Conservation (phyloP, 1,140 invertebrate species). For the Dendrolimus punctatus region DNA sequence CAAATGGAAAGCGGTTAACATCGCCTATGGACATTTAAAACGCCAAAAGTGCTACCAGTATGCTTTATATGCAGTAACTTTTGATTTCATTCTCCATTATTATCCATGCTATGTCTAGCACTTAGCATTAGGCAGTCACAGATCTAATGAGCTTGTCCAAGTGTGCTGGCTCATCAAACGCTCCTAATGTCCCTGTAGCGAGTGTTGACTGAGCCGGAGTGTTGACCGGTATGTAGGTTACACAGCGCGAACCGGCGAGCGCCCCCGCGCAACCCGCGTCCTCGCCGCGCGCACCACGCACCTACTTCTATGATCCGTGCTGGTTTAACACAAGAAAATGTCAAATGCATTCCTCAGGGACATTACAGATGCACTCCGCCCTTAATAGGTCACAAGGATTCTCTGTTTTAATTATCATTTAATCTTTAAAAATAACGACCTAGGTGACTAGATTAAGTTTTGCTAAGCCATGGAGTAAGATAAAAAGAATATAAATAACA, state of each 20-base stretch:
- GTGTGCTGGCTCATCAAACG: constrained; percentile 41
- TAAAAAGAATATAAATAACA: too few species aligned
- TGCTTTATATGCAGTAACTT: not conserved
- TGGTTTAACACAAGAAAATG: constrained; percentile 61
- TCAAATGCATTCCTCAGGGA: constrained; percentile 54
- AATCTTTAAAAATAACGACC: too few species aligned
- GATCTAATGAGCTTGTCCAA: constrained; percentile 28
- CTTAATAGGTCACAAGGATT: too few species aligned
- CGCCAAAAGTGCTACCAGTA: too few species aligned
- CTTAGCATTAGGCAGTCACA: constrained; percentile 2
- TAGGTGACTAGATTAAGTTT: too few species aligned
- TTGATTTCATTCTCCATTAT: not conserved
- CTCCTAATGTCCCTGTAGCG: constrained; percentile 66
- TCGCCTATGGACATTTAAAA: too few species aligned
- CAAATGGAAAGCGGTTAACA: too few species aligned
- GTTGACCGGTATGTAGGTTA: constrained; percentile 71
- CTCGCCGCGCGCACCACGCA: constrained; percentile 38
- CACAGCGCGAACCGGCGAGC: constrained; percentile 46
- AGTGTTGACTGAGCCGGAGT: constrained; percentile 70
- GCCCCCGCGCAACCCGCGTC: constrained; percentile 6
- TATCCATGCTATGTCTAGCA: not conserved
- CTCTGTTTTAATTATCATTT: too few species aligned
- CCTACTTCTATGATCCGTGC: constrained; percentile 59
- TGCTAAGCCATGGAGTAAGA: too few species aligned
- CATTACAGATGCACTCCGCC: not conserved